A percentile compares a stretch with the other conserved stretches of the same genome.
These are phyloP conservation scores for Eupithecia centaureata DNA, from an alignment of 2,888 invertebrate species.

Conservation along the genomic window DNA sequence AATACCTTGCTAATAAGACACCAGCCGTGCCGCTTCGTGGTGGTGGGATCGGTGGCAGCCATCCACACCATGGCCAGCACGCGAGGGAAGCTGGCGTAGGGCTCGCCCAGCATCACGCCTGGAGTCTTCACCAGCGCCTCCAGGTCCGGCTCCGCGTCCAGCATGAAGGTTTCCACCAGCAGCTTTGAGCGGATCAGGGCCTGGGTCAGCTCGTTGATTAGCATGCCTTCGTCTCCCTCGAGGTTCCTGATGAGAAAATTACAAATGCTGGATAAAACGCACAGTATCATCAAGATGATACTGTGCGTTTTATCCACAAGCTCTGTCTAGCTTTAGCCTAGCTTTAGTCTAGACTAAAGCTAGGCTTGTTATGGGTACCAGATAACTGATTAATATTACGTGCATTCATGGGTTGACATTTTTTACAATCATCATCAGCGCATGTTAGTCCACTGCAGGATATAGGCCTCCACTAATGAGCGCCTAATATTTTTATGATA, in stretches of 20 bases:
- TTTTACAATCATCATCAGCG: no score
- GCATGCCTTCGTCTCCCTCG: constrained; percentile 68
- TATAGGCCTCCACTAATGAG: no score
- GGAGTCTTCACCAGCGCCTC: constrained; percentile 69
- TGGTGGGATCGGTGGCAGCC: constrained; percentile 63
- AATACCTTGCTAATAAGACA: constrained; percentile 63
- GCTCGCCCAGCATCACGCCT: constrained; percentile 68
- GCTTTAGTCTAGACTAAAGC: no score
- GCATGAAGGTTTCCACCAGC: constrained; percentile 64
- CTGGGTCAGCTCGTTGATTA: constrained; percentile 63
- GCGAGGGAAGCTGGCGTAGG: constrained; percentile 70
- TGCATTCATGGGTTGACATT: no score
- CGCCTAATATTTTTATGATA: no score
- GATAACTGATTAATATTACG: no score
- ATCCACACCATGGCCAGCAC: constrained; percentile 69
- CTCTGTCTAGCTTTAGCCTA: no score
- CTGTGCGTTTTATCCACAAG: no score
- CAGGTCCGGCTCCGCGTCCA: constrained; percentile 70
- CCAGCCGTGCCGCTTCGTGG: constrained; percentile 65
- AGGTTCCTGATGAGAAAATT: constrained; percentile 53
- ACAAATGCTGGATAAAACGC: background rate
- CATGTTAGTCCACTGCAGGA: no score
- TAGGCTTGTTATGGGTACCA: no score
- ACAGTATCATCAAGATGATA: no score
- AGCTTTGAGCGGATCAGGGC: constrained; percentile 60